Conservation (phyloP, 2,113 vertebrate genomes). For the Ctenodactylus gundi region DNA sequence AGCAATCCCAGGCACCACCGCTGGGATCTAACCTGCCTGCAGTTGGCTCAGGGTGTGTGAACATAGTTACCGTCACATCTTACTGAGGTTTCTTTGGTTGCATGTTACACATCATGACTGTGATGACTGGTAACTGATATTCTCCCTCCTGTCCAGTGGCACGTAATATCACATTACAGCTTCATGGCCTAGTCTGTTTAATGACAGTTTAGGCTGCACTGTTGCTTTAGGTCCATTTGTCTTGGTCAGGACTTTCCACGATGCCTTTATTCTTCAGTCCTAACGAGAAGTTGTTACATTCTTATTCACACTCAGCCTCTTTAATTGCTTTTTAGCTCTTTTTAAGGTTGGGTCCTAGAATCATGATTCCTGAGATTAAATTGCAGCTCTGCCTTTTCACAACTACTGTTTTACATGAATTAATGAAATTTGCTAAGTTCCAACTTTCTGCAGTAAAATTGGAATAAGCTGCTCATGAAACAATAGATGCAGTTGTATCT, state of each 20-base stretch:
- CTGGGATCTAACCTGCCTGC: background rate
- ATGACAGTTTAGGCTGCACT: background rate
- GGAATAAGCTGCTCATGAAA: background rate
- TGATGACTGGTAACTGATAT: background rate
- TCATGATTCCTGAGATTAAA: background rate
- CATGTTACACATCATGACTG: background rate
- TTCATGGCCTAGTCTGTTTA: background rate
- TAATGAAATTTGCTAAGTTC: constrained; percentile 2
- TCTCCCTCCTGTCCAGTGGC: background rate
- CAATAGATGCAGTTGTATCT: background rate
- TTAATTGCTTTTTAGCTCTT: background rate
- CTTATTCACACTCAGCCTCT: background rate
- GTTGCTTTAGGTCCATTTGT: background rate
- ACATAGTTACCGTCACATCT: background rate
- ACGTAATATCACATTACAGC: background rate
- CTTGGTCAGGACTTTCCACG: background rate
- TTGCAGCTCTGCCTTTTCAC: background rate
- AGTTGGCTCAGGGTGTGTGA: background rate
- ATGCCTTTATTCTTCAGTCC: background rate
- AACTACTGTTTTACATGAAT: background rate
- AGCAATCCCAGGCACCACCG: background rate
- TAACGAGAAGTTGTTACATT: background rate
- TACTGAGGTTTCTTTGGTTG: background rate
- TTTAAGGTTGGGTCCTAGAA: background rate
- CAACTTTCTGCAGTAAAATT: background rate